Percentiles rank a stretch among this genome's conserved stretches.
Conservation (phyloP, 2,113 vertebrate genomes). For the Corydoras maculifer region DNA sequence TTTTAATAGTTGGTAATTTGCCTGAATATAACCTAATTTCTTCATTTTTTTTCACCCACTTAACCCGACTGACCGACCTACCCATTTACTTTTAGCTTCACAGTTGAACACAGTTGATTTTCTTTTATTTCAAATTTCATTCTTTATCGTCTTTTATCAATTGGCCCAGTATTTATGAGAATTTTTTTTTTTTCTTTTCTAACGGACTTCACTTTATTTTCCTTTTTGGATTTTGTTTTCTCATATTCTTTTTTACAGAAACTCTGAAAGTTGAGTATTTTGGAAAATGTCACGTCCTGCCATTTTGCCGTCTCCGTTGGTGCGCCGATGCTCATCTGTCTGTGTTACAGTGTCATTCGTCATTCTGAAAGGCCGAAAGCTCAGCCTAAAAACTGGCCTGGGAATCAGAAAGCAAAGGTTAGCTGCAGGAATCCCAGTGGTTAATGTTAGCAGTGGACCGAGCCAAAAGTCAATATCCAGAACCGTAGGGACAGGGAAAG, state of each 20-base stretch:
- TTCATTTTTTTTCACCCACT: too few relatives aligned
- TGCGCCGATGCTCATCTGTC: slow-evolving; percentile 33
- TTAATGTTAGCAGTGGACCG: slow-evolving; percentile 37
- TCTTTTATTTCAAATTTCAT: too few relatives aligned
- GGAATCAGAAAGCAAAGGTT: slow-evolving; percentile 37
- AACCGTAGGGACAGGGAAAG: slow-evolving; percentile 16
- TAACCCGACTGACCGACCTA: too few relatives aligned
- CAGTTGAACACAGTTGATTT: too few relatives aligned
- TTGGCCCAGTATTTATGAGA: too few relatives aligned
- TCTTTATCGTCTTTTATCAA: too few relatives aligned
- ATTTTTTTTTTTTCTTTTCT: neutral
- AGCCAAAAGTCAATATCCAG: slow-evolving; percentile 37
- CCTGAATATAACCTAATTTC: too few relatives aligned
- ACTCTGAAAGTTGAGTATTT: too few relatives aligned
- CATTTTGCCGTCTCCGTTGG: slow-evolving; percentile 45
- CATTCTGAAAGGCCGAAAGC: slow-evolving; percentile 35
- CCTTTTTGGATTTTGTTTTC: neutral
- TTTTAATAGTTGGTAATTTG: too few relatives aligned
- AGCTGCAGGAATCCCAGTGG: slow-evolving; percentile 27
- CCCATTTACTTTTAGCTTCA: too few relatives aligned
- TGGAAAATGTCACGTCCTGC: slow-evolving; percentile 49
- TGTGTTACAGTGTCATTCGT: slow-evolving; percentile 27
- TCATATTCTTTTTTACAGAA: slow-evolving; percentile 22
- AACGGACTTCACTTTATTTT: too few relatives aligned
- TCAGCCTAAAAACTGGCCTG: slow-evolving; percentile 18